These are phyloP conservation scores for Apotomis betuletana DNA, from an alignment of 2,888 invertebrate genomes.

Conservation along the genomic window DNA sequence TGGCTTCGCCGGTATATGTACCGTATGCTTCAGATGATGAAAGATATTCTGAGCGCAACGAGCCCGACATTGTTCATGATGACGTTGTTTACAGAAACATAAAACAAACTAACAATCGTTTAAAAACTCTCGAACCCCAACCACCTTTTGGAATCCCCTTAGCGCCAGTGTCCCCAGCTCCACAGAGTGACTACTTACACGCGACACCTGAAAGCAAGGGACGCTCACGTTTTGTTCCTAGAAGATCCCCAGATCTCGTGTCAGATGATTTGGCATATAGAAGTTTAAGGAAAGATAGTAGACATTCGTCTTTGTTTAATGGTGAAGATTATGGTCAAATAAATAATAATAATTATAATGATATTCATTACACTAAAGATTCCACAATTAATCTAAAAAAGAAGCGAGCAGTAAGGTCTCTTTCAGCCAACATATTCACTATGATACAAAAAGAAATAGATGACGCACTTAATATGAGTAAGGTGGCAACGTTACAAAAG, in stretches of 20 bases:
- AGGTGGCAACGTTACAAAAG: conserved; percentile 81
- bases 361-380: conserved; percentile 69
- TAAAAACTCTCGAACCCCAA: conserved; percentile 90
- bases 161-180: conserved; percentile 91
- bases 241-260: conserved; percentile 90
- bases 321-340: conserved; percentile 77
- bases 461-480: conserved; percentile 82
- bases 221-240: conserved; percentile 85
- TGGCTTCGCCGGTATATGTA: conserved; percentile 86
- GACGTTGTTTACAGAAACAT: conserved; percentile 93
- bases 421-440: conserved; percentile 92
- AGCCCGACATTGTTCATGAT: conserved; percentile 92
- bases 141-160: conserved; percentile 96
- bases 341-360: conserved; percentile 74
- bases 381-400: conserved; percentile 83
- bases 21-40: conserved; percentile 78
- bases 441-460: conserved; percentile 87
- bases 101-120: conserved; percentile 88
- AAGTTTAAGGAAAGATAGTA: conserved; percentile 91
- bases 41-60: conserved; percentile 84
- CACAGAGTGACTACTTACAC: conserved; percentile 93
- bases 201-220: conserved; percentile 86
- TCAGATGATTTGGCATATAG: conserved; percentile 95
- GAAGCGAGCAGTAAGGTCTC: conserved; percentile 90
- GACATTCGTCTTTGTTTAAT: conserved; percentile 80